phyloP scores from a whole-genome alignment of 2,888 invertebrate species.

The Pemphredon lugubris region DNA sequence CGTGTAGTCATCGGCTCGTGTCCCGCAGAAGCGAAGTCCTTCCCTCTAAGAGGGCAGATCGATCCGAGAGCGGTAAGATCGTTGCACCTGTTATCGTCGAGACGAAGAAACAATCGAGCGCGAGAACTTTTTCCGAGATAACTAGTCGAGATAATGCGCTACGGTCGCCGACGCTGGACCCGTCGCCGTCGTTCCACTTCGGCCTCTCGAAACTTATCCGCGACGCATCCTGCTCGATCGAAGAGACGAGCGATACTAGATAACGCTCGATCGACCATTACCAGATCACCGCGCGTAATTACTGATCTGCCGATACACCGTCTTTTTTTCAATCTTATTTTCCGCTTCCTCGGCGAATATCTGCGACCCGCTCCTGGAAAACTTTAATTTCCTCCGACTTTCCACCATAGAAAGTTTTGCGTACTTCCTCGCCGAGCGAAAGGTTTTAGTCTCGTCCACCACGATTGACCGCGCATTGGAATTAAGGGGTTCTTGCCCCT shows the following conservation, averaged over 20 bases:
- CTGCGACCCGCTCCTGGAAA: not conserved
- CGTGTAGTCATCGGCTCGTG: slow-evolving; percentile 52
- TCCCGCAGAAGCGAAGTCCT: slow-evolving; percentile 40
- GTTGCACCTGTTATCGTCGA: slow-evolving; percentile 44
- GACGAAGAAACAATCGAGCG: slow-evolving; percentile 43
- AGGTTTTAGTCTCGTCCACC: no score
- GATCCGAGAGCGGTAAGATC: slow-evolving; percentile 30
- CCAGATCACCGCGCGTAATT: slow-evolving; percentile 57
- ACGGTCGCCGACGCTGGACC: slow-evolving; percentile 17
- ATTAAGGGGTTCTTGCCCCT: no score
- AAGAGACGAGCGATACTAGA: slow-evolving; percentile 51
- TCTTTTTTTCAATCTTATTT: slow-evolving; percentile 20
- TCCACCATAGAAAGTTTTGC: no score
- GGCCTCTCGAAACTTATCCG: slow-evolving; percentile 37
- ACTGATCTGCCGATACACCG: slow-evolving; percentile 61
- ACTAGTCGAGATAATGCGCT: slow-evolving; percentile 36
- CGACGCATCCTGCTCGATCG: slow-evolving; percentile 36
- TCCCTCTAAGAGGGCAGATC: slow-evolving; percentile 38
- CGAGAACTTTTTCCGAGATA: slow-evolving; percentile 49
- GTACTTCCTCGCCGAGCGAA: no score
- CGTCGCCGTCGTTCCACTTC: slow-evolving; percentile 22
- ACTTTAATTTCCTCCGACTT: no score
- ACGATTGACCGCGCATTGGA: no score
- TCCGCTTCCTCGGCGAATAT: slow-evolving; percentile 7
- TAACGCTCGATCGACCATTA: slow-evolving; percentile 58